A percentile compares a stretch with the other conserved stretches of the same genome.
phyloP scores from a whole-genome alignment of 2,113 vertebrate genomes.

The Protobothrops flavoviridis region DNA sequence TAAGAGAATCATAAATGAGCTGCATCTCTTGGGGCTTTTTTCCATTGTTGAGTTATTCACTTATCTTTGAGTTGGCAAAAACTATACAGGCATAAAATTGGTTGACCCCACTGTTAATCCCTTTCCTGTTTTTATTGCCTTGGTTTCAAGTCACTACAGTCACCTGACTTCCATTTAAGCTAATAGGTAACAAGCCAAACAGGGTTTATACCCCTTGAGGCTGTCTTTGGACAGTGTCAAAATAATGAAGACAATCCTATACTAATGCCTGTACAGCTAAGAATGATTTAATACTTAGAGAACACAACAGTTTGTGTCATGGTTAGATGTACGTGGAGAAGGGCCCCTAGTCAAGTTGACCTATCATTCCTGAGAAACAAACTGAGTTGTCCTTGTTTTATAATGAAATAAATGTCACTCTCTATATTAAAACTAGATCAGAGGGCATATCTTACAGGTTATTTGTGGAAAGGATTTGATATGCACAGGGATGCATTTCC shows the following conservation, averaged over 20 bases:
- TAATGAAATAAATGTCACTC: background rate
- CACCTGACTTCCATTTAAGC: background rate
- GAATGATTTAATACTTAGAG: background rate
- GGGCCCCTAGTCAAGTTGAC: constrained; percentile 30
- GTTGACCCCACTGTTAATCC: background rate
- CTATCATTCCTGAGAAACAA: constrained; percentile 56
- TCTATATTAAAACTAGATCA: background rate
- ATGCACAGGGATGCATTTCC: background rate
- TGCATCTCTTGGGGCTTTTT: constrained; percentile 47
- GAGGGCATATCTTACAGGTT: background rate
- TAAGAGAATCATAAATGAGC: constrained; percentile 42
- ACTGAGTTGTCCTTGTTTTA: constrained; percentile 52
- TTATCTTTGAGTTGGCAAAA: background rate
- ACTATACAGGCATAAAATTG: background rate
- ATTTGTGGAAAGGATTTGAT: background rate
- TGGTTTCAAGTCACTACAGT: background rate
- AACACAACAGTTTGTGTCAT: background rate
- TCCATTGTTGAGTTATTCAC: background rate
- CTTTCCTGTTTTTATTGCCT: background rate
- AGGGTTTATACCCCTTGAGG: background rate
- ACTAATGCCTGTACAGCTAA: background rate
- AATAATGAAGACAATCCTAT: background rate
- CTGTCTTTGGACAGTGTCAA: background rate
- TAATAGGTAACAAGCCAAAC: background rate
- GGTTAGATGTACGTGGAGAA: background rate